Evolutionary conservation across 2,797 vertebrate species (phyloP), one percentile per base, ranked within the genome.

Genomic region (Furcifer pardalis): DNA sequence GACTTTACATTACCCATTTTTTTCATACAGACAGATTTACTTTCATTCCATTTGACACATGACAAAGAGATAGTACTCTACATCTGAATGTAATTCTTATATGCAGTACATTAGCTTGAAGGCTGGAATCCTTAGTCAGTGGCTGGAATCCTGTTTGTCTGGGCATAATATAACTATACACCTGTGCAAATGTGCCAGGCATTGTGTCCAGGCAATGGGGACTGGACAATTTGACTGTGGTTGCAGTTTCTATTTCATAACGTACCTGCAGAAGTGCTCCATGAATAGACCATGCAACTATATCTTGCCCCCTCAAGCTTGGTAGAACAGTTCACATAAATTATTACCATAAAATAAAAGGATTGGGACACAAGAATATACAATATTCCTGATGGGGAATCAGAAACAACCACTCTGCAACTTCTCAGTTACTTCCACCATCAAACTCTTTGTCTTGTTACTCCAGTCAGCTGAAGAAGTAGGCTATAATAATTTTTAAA

Each of bases 381-480:
- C 12, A 77, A 77, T 15, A 77, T 13, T 30, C 5, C 77, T 65
- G 10, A 44, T 44, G 27, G 40, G 65, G 27, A 52, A 52, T 32
- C 32, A 77, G 21, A 66, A 68, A 35, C 2, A 80, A 7, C 19
- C 2, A 56, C 44, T 25, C 69, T 52, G 7, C 5, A 15, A 30
- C 62, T 82, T 73, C 30, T 82, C 30, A 32, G 9, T 73, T 52
- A 37, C 60, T 4, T 25, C 10, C 15, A 60, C 30, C 52, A 62
- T 17, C 15, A 73, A 30, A 44, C 13, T 2, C 32, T 56, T 56
- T 30, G 13, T 27, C 49, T 80, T 13, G 5, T 23, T 80, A 30
- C 3, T 3, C 35, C 63, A 83, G 80, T 87, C 71, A 84, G 68
- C 35, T 72, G 12, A 46, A 63, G 82, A 91, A 84, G 23, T 25